Conservation (phyloP, 2,888 invertebrate genomes). For the Leptothorax acervorum region DNA sequence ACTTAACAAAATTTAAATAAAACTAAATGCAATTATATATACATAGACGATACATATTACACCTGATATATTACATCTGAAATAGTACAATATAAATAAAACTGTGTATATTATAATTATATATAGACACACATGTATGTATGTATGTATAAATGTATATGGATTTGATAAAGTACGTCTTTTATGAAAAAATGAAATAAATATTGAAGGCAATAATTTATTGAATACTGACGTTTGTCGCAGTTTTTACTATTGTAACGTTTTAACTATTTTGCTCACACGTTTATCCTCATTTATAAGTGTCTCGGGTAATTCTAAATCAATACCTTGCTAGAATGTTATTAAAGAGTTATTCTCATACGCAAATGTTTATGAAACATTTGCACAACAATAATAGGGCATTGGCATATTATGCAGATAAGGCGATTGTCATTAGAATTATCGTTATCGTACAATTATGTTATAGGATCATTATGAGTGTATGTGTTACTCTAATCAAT, state of each 20-base stretch:
- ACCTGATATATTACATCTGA: background rate
- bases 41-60: background rate
- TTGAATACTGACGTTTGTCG: background rate
- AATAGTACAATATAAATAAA: background rate
- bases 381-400: slow-evolving; percentile 4
- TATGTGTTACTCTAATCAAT: background rate
- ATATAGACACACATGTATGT: background rate
- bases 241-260: background rate
- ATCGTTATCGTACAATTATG: slow-evolving; percentile 49
- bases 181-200: background rate
- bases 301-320: background rate
- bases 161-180: background rate
- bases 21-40: background rate
- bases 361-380: slow-evolving; percentile 34
- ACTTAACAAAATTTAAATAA: background rate
- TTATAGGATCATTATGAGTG: slow-evolving; percentile 14
- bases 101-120: background rate
- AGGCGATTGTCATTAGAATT: slow-evolving; percentile 31
- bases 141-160: too few relatives aligned
- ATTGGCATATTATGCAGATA: slow-evolving; percentile 46
- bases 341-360: slow-evolving; percentile 45
- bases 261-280: background rate
- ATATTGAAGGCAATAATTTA: background rate
- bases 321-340: slow-evolving; percentile 6
- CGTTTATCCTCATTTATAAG: background rate